A percentile compares a stretch with the other conserved stretches of the same genome.
phyloP scores from a whole-genome alignment of 2,113 vertebrate species.

The Rhodinocichla rosea region DNA sequence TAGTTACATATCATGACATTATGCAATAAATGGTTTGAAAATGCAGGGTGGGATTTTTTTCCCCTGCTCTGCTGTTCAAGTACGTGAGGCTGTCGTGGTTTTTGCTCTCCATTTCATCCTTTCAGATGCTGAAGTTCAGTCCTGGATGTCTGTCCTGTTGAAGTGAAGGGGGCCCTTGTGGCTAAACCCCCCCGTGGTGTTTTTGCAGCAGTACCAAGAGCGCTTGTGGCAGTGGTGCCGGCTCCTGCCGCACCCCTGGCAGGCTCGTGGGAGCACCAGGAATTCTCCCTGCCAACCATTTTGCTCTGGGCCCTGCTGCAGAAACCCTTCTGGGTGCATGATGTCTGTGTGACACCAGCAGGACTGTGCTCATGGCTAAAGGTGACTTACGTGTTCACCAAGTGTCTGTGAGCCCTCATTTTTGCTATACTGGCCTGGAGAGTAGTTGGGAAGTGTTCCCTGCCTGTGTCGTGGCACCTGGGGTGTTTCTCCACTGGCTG shows the following conservation, averaged over 20 bases:
- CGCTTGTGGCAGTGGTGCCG: rapidly evolving
- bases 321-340: not conserved
- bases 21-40: conserved; percentile 74
- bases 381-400: not conserved
- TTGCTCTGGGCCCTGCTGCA: not conserved
- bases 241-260: not conserved
- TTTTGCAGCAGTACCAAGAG: not conserved
- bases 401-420: not conserved
- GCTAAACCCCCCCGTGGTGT: rapidly evolving
- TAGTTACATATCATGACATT: conserved; percentile 69
- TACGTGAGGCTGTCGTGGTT: not conserved
- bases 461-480: rapidly evolving
- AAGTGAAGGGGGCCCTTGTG: not conserved
- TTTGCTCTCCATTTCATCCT: not conserved
- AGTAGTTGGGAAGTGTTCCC: not conserved
- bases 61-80: conserved; percentile 18
- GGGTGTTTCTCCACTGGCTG: not conserved
- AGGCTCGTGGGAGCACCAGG: not conserved
- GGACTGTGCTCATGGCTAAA: not conserved
- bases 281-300: not conserved
- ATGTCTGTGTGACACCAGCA: not conserved
- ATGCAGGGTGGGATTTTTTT: conserved; percentile 4
- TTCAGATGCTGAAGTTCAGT: not conserved
- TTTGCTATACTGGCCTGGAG: not conserved
- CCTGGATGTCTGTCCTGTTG: not conserved